Evolutionary conservation across 2,113 vertebrate species (phyloP).

Genomic region (Phasianus colchicus): DNA sequence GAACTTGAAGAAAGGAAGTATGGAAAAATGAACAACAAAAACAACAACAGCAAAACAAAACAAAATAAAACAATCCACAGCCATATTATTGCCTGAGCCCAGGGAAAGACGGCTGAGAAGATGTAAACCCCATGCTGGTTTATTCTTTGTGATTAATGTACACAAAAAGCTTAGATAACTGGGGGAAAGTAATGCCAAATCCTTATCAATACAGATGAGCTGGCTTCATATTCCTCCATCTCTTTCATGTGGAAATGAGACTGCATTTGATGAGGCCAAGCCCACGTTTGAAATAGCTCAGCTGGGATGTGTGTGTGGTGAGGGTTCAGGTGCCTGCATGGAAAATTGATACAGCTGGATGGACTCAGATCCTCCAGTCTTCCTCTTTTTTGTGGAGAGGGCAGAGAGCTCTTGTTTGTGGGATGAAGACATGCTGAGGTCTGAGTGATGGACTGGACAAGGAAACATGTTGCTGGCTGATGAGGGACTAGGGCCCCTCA

Average conservation of each 20-base stretch:
- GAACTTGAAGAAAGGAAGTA: slow-evolving; percentile 10
- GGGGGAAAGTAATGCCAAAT: slow-evolving; percentile 27
- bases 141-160: slow-evolving; percentile 22
- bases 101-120: background rate
- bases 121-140: background rate
- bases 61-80: fast-evolving
- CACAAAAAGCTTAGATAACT: slow-evolving; percentile 45
- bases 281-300: slow-evolving; percentile 40
- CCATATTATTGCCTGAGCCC: background rate
- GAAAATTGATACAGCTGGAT: background rate
- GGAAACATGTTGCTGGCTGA: background rate
- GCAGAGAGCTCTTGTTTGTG: fast-evolving
- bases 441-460: background rate
- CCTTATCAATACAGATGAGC: slow-evolving; percentile 59
- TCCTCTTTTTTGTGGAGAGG: background rate
- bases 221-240: slow-evolving; percentile 31
- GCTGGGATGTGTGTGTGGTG: background rate
- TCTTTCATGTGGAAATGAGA: slow-evolving; percentile 69
- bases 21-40: background rate
- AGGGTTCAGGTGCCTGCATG: background rate
- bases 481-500: background rate
- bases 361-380: background rate
- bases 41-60: background rate
- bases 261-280: slow-evolving; percentile 51
- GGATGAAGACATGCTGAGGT: background rate